Evolutionary conservation across 2,113 vertebrate genomes (phyloP), one percentile per base, ranked within the genome.

Genomic region (Todiramphus saurophagus): DNA sequence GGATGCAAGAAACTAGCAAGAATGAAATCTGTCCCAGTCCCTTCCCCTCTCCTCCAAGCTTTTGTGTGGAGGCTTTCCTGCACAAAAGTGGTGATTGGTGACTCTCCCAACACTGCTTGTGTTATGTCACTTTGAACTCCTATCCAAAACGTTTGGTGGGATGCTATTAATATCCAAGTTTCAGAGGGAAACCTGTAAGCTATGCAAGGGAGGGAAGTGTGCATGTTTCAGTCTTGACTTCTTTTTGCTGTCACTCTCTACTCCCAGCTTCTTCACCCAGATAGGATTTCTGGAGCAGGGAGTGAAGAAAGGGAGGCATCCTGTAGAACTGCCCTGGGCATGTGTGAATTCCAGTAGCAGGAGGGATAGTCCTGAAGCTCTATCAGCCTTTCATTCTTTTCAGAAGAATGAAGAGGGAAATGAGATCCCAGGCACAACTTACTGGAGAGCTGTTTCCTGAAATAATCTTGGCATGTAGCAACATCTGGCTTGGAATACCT

Each of bases 291-390:
- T 83, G 56, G 53, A 10, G 4, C 3, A 2, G 76, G 55, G 66
- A 82, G 27, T 2, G 33, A 89, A 87, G 94, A 91, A 94, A 72
- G 81, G 73, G 69, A 94, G 30, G 51, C 68, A 75, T 80, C 25
- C 3, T 63, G 33, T 44, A 80, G 35, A 60, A 63, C 83, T 91
- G 83, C 48, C 39, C 81, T 84, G 87, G 60, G 96, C 94, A 95
- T 82, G 91, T 90, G 94, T 95, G 91, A 97, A 96, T 97, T 96
- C 95, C 95, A 87, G 68, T 53, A 60, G 85, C 59, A 73, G 50
- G 44, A 75, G 66, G 83, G 27, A 73, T 89, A 58, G 62, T 94
- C 70, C 89, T 82, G 53, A 91, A 64, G 35, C 58, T 33, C 31
- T 56, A 41, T 91, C 74, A 87, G 89, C 43, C 43, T 70, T 94